Conservation (phyloP, 2,113 vertebrate species). For the Uria aalge region DNA sequence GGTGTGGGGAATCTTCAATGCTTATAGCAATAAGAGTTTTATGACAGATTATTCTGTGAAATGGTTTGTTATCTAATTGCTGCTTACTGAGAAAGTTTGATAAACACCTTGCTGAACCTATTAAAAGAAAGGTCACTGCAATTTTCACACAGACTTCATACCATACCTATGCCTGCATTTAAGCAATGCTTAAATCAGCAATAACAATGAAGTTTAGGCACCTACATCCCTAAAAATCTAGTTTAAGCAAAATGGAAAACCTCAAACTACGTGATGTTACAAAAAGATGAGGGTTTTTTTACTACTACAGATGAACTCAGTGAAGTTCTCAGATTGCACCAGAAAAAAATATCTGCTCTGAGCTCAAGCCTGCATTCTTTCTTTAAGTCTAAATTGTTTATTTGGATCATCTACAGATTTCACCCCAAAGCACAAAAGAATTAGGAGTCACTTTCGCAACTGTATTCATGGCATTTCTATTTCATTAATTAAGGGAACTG, state of each 20-base stretch:
- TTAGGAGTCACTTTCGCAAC: background rate
- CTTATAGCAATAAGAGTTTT: background rate
- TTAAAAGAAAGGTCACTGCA: conserved; percentile 38
- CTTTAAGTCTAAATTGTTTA: background rate
- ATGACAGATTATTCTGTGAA: conserved; percentile 25
- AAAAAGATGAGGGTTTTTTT: background rate
- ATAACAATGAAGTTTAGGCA: background rate
- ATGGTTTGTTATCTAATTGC: conserved; percentile 38
- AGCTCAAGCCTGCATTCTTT: background rate
- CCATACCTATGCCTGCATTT: background rate
- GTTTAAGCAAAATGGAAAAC: background rate
- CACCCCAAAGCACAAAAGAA: background rate
- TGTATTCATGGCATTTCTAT: background rate
- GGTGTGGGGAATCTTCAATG: background rate
- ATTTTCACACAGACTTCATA: background rate
- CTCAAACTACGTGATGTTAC: background rate
- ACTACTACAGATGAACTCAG: background rate
- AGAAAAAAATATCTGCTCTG: background rate
- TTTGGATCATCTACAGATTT: background rate
- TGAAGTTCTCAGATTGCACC: background rate
- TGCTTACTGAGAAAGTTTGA: conserved; percentile 32
- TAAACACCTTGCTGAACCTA: conserved; percentile 33
- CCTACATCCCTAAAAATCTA: background rate
- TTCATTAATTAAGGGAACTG: background rate
- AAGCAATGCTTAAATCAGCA: conserved; percentile 15